phyloP scores from a whole-genome alignment of 2,113 vertebrate genomes.

The Dryoscopus gambensis region DNA sequence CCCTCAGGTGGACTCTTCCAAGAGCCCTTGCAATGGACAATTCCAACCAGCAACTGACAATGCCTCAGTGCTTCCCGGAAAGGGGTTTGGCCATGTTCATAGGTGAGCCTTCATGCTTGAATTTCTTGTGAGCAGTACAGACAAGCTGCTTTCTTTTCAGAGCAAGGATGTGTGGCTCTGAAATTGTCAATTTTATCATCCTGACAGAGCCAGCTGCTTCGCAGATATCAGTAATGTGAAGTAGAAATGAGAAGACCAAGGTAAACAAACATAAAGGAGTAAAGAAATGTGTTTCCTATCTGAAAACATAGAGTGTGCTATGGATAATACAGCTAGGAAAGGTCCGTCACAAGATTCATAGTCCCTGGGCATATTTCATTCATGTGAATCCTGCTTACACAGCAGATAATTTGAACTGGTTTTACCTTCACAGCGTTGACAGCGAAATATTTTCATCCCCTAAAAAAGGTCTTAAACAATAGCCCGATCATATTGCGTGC shows the following conservation, averaged over 20 bases:
- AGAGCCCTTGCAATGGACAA: not conserved
- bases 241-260: not conserved
- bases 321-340: not conserved
- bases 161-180: not conserved
- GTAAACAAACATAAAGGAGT: constrained; percentile 14
- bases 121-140: not conserved
- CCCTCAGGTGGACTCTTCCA: not conserved
- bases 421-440: not conserved
- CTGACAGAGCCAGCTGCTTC: not conserved
- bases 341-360: not conserved
- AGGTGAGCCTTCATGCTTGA: not conserved
- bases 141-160: not conserved
- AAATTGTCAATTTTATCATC: not conserved
- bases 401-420: constrained; percentile 27
- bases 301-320: not conserved
- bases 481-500: not conserved
- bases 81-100: not conserved
- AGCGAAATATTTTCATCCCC: constrained; percentile 3
- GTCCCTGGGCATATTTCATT: constrained; percentile 21
- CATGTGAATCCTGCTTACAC: constrained; percentile 10
- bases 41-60: not conserved
- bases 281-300: constrained; percentile 10
- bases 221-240: not conserved
- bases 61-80: not conserved
- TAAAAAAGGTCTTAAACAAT: not conserved